Percentiles rank a stretch among this genome's conserved stretches.
Conservation (phyloP, 2,113 vertebrate genomes). For the Maccullochella peelii region DNA sequence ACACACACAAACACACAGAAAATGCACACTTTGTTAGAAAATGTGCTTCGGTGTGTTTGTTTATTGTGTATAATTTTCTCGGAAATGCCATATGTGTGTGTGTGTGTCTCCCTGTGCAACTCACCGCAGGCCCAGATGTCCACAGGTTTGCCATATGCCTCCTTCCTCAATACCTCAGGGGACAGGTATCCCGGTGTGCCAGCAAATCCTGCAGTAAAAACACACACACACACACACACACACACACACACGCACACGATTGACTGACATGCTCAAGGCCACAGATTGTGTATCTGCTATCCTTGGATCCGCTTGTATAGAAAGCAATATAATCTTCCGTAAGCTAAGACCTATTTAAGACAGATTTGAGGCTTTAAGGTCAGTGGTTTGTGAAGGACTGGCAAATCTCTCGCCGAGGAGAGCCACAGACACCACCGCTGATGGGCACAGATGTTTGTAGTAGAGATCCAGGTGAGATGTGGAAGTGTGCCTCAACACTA, state of each 20-base stretch:
- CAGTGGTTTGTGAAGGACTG: neutral
- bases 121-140: slow-evolving; percentile 99
- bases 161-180: slow-evolving; percentile 95
- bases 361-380: slow-evolving; percentile 21
- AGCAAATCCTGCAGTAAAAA: slow-evolving; percentile 86
- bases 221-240: neutral
- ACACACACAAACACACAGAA: slow-evolving; percentile 8
- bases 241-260: slow-evolving; percentile 1
- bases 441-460: neutral
- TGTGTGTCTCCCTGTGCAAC: slow-evolving; percentile 41
- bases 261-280: slow-evolving; percentile 28
- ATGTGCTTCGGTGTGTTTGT: slow-evolving; percentile 3
- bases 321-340: slow-evolving; percentile 15
- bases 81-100: slow-evolving; percentile 20
- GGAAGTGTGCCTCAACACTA: neutral
- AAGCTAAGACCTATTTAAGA: neutral
- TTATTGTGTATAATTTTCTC: slow-evolving; percentile 20
- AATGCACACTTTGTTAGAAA: slow-evolving; percentile 15
- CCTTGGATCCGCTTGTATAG: slow-evolving; percentile 6
- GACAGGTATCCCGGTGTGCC: slow-evolving; percentile 93
- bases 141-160: slow-evolving; percentile 97
- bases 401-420: neutral
- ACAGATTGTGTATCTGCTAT: slow-evolving; percentile 13
- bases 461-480: neutral
- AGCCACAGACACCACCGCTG: neutral